Evolutionary conservation across 2,113 vertebrate genomes (phyloP).

Genomic region (Ptilonorhynchus violaceus): DNA sequence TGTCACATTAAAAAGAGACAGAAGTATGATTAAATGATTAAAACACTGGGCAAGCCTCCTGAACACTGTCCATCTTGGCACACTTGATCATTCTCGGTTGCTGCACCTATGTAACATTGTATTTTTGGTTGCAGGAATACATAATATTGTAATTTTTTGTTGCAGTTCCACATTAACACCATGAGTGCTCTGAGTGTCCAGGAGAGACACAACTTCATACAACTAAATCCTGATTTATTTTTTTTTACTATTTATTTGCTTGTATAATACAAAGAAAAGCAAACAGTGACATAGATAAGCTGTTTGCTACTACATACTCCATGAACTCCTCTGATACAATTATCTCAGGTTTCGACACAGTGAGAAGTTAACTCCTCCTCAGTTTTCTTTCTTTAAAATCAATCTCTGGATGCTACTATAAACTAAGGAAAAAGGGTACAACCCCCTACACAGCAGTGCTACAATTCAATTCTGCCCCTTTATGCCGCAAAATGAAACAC

Average conservation of each 20-base stretch:
- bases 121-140: neutral
- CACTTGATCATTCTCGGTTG: fast-evolving
- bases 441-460: neutral
- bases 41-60: neutral
- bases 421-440: neutral
- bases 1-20: neutral
- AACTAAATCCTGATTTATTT: neutral
- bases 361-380: neutral
- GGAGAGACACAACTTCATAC: neutral
- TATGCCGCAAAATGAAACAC: neutral
- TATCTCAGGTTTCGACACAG: neutral
- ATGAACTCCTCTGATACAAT: neutral
- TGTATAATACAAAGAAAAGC: neutral
- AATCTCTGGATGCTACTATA: neutral
- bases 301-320: neutral
- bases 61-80: fast-evolving
- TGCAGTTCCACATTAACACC: neutral
- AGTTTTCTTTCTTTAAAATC: neutral
- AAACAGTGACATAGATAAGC: neutral
- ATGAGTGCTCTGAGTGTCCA: neutral
- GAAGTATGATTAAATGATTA: neutral
- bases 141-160: neutral
- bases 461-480: neutral
- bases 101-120: neutral
- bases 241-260: neutral